Percentiles rank a stretch among this genome's conserved stretches.
Evolutionary conservation across 1,140 invertebrate species (phyloP).

Genomic region (Pseudomyrmex sp.): DNA sequence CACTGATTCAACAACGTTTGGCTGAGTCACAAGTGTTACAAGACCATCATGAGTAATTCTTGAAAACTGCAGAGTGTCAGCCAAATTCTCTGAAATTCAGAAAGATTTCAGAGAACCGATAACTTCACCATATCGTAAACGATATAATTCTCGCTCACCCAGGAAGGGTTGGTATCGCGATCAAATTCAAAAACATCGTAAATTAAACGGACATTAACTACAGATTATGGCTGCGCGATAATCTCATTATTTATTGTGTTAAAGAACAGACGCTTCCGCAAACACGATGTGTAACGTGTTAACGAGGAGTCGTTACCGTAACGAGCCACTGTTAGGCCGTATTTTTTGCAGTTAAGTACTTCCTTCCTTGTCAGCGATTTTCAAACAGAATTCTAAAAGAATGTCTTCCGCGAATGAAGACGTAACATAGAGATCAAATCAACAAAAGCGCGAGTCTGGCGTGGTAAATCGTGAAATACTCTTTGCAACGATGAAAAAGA

Average conservation of each 20-base stretch:
- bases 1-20: conserved; percentile 23
- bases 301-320: conserved; percentile 10
- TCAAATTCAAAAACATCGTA: conserved; percentile 45
- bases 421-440: neutral
- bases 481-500: neutral
- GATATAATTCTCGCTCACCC: neutral
- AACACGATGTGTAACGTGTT: conserved; percentile 20
- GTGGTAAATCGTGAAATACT: neutral
- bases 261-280: conserved; percentile 28
- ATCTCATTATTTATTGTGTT: conserved; percentile 32
- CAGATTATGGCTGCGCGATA: conserved; percentile 1
- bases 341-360: conserved; percentile 13
- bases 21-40: conserved; percentile 18
- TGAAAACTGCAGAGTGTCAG: conserved; percentile 22
- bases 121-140: conserved; percentile 20
- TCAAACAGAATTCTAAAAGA: neutral
- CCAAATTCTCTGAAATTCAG: conserved; percentile 14
- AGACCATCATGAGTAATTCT: neutral
- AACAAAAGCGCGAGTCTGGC: neutral
- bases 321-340: conserved; percentile 8
- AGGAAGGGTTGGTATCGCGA: neutral
- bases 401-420: conserved; percentile 17
- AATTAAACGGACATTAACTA: conserved; percentile 38
- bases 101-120: conserved; percentile 6
- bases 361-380: neutral